Conservation (phyloP, 2,113 vertebrate species). For the Seriola rivoliana region DNA sequence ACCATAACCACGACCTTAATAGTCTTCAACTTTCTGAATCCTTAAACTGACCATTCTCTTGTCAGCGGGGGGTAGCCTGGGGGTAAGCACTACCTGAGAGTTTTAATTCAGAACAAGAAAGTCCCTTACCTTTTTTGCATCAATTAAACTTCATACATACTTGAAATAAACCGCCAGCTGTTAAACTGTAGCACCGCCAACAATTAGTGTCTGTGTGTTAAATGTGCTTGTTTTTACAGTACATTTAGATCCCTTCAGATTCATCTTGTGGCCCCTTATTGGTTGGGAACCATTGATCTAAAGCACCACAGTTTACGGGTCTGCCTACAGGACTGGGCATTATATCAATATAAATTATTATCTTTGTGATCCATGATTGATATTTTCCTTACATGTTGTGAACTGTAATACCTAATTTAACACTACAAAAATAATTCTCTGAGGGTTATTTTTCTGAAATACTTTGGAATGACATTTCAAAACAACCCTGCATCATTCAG, state of each 20-base stretch:
- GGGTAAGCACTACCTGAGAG: neutral
- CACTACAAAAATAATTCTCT: neutral
- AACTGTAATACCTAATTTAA: neutral
- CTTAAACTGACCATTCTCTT: neutral
- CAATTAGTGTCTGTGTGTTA: neutral
- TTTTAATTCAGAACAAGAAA: neutral
- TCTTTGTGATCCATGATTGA: neutral
- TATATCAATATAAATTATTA: neutral
- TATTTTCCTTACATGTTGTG: neutral
- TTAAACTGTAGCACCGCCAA: slow-evolving; percentile 11
- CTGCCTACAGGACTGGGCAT: neutral
- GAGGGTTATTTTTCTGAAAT: neutral
- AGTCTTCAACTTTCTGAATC: neutral
- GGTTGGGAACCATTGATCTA: slow-evolving; percentile 27
- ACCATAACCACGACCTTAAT: neutral
- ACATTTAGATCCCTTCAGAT: neutral
- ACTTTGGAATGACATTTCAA: neutral
- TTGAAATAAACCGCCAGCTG: neutral
- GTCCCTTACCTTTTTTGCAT: neutral
- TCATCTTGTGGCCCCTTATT: neutral
- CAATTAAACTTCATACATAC: neutral
- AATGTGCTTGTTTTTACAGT: slow-evolving; percentile 39
- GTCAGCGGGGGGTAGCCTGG: neutral
- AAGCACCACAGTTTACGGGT: slow-evolving; percentile 8
- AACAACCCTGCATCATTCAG: neutral